Base-by-base conservation (phyloP, 2,113 vertebrate genomes). In the Oenanthe oenanthe region DNA sequence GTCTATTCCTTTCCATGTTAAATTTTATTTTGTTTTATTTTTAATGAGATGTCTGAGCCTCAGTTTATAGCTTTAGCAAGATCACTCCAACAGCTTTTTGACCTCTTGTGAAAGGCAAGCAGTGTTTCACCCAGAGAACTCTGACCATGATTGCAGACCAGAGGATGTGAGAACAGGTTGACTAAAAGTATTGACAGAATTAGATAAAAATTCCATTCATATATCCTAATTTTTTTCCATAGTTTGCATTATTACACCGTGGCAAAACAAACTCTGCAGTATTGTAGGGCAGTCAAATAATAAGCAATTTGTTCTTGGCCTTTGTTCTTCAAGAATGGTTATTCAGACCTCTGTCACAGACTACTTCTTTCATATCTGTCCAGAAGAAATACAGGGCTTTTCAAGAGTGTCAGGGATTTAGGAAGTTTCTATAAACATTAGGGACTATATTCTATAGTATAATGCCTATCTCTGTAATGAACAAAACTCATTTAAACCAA, bases 21-120 rank as follows among this genome's bases (percentile, higher is more conserved):
- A 40, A 61, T 89, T 68, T 73, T 61, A 38, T 45, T 89, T 89
- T 79, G 48, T 81, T 91, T 94, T 67, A n/a, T 60, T 60, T 93
- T 79, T 90, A 80, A 77, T 88, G 34, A 71, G 40, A 67, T 47
- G 5, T 88, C 73, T 84, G 43, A 77, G 8, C 24, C 17, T 83
- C 51, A 66, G 19, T 81, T 90, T 74, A 60, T 29, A 68, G 12
- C 7, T 88, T 89, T 60, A 77, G 15, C 58, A 72, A 43, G n/a
- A 71, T 75, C 31, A 48, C 3, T 38, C 15, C 38, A 72, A 19
- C 6, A 93, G 54, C 15, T 19, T 89, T 95, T 81, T 57, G 61
- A 84, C 36, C 32, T 89, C 57, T 68, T 87, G 10, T 53, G 43
- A 87, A 92, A 75, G 14, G 17, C 12, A 89, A 16, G 68, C 4